Conservation (phyloP, 1,140 invertebrate species). For the Drosophila simulans region DNA sequence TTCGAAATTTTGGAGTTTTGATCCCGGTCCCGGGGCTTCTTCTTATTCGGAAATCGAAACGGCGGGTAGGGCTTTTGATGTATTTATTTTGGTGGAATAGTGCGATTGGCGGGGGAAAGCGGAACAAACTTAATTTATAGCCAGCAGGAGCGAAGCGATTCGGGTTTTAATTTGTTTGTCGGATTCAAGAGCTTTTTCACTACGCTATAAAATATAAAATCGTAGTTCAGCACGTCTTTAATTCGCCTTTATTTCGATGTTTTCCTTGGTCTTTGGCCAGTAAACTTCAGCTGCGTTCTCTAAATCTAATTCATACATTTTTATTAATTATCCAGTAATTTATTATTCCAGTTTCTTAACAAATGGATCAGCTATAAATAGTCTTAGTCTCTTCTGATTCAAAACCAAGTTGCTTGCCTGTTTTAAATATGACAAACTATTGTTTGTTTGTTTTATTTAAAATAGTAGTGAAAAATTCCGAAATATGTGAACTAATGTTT, state of each 20-base stretch:
- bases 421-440: too few species aligned
- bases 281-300: background rate
- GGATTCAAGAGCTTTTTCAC: slow-evolving; percentile 4
- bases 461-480: background rate
- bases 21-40: background rate
- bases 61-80: slow-evolving; percentile 54
- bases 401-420: background rate
- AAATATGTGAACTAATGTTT: too few species aligned
- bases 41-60: slow-evolving; percentile 18
- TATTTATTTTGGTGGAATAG: slow-evolving; percentile 40
- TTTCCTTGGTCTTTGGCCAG: background rate
- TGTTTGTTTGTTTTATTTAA: background rate
- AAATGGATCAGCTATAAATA: too few species aligned
- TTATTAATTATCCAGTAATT: too few species aligned
- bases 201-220: slow-evolving; percentile 6
- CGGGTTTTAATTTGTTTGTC: slow-evolving; percentile 17
- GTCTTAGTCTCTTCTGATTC: too few species aligned
- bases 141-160: background rate
- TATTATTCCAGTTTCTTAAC: background rate
- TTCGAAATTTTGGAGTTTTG: slow-evolving; percentile 28
- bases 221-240: slow-evolving; percentile 9
- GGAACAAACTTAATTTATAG: slow-evolving; percentile 46
- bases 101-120: background rate
- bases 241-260: slow-evolving; percentile 1
- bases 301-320: too few species aligned